Evolutionary conservation across 2,888 invertebrate genomes (phyloP).

Genomic region (Mystacides longicornis): DNA sequence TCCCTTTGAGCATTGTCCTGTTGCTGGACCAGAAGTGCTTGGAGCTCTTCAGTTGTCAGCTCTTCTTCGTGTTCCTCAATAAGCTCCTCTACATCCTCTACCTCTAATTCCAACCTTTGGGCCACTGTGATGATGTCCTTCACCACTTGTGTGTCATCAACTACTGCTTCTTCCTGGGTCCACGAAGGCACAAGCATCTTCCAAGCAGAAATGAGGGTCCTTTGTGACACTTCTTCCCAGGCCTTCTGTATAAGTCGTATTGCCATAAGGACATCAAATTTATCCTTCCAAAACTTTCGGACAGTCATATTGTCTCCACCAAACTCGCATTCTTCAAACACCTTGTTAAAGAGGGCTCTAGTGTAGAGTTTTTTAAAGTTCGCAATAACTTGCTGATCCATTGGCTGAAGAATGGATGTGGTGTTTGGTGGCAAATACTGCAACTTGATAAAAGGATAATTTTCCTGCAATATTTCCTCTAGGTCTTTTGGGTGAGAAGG

Average conservation of each 20-base stretch:
- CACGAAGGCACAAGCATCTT: slow-evolving; percentile 21
- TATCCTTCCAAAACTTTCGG: slow-evolving; percentile 17
- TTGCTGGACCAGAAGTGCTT: slow-evolving; percentile 22
- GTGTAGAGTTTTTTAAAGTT: slow-evolving; percentile 18
- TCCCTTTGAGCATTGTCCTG: slow-evolving; percentile 23
- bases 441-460: slow-evolving; percentile 19
- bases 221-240: slow-evolving; percentile 17
- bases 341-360: slow-evolving; percentile 2
- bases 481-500: slow-evolving; percentile 17
- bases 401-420: too few species aligned
- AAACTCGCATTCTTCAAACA: slow-evolving; percentile 10
- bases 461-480: slow-evolving; percentile 21
- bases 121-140: slow-evolving; percentile 20
- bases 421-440: slow-evolving; percentile 5
- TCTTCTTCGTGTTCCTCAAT: slow-evolving; percentile 19
- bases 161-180: slow-evolving; percentile 12
- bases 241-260: slow-evolving; percentile 18
- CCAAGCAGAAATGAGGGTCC: slow-evolving; percentile 20
- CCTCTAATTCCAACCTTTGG: slow-evolving; percentile 20
- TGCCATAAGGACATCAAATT: slow-evolving; percentile 18
- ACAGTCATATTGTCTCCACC: slow-evolving; percentile 18
- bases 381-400: slow-evolving; percentile 16
- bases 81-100: slow-evolving; percentile 16
- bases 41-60: slow-evolving; percentile 22
- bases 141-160: slow-evolving; percentile 14